Evolutionary conservation across 53 echinoderm and acorn worm species (phyloP).

Genomic region (Patiria pectinifera): DNA sequence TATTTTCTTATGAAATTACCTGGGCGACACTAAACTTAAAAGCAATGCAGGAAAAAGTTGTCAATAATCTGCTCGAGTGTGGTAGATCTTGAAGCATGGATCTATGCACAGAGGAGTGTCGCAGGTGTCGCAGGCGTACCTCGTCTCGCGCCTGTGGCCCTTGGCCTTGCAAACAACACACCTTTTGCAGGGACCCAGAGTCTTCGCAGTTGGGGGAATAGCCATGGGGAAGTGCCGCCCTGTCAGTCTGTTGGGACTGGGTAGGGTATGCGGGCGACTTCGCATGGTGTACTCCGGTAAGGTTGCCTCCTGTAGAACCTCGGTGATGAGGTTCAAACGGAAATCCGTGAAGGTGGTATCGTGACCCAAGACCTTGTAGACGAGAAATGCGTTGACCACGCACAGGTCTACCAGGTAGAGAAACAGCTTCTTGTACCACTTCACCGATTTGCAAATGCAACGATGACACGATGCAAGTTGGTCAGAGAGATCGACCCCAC

Average conservation of each 20-base stretch:
- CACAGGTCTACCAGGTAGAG: constrained; percentile 24
- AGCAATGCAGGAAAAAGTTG: no score
- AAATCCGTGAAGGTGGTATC: not conserved
- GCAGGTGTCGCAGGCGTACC: constrained; percentile 33
- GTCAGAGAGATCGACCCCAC: constrained; percentile 50
- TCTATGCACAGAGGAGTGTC: constrained; percentile 14
- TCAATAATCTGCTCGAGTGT: constrained; percentile 9
- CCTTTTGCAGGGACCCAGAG: constrained; percentile 14
- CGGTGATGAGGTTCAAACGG: not conserved
- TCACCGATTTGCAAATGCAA: constrained; percentile 33
- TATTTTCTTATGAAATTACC: no score
- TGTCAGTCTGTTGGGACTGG: constrained; percentile 32
- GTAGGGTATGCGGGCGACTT: constrained; percentile 5
- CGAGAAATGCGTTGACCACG: constrained; percentile 37
- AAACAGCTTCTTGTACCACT: constrained; percentile 59
- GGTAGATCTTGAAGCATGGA: constrained; percentile 46
- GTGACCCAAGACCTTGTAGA: constrained; percentile 15
- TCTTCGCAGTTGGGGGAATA: constrained; percentile 15
- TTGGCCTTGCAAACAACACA: constrained; percentile 32
- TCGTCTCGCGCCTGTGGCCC: not conserved
- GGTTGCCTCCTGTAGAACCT: not conserved
- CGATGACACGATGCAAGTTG: constrained; percentile 34
- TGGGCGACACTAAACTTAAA: no score
- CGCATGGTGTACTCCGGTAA: constrained; percentile 7
- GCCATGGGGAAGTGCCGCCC: constrained; percentile 25